Percentiles rank a stretch among this genome's conserved stretches.
Evolutionary conservation across 2,888 invertebrate genomes (phyloP).

Genomic region (Antitype chi): DNA sequence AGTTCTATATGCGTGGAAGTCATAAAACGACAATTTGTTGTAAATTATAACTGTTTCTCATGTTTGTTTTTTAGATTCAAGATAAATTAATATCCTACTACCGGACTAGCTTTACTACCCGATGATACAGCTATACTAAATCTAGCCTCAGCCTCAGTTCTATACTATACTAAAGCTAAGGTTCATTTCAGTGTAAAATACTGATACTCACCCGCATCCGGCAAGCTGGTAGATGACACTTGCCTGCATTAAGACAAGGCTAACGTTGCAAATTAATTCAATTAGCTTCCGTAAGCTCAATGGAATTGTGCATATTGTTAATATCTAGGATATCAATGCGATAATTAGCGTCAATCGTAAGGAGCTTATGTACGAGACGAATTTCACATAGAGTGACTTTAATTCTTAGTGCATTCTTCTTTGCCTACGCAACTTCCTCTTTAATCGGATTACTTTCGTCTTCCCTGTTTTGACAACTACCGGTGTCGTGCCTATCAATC

Average conservation of each 20-base stretch:
- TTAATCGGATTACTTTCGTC: neutral
- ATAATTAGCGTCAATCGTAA: neutral
- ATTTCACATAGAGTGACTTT: neutral
- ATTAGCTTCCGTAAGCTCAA: slow-evolving; percentile 22
- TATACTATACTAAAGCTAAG: neutral
- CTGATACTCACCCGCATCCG: slow-evolving; percentile 5
- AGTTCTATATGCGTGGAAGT: neutral
- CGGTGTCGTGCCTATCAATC: neutral
- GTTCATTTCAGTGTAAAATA: slow-evolving; percentile 13
- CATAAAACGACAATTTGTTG: slow-evolving; percentile 13
- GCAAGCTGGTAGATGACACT: slow-evolving; percentile 4
- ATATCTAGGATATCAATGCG: neutral
- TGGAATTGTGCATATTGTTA: slow-evolving; percentile 1
- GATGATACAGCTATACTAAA: neutral
- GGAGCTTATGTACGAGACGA: neutral
- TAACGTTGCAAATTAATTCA: slow-evolving; percentile 20
- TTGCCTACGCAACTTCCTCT: neutral
- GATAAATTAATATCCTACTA: neutral
- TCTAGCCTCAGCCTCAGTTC: neutral
- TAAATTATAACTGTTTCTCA: slow-evolving; percentile 2
- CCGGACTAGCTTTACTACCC: neutral
- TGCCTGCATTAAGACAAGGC: slow-evolving; percentile 11
- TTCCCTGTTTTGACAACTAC: neutral
- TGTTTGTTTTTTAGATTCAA: neutral
- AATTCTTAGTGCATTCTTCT: too few relatives aligned